Percentiles rank a stretch among this genome's conserved stretches.
Evolutionary conservation across 2,888 invertebrate genomes (phyloP).

Genomic region (Drosophila austrosaltans): DNA sequence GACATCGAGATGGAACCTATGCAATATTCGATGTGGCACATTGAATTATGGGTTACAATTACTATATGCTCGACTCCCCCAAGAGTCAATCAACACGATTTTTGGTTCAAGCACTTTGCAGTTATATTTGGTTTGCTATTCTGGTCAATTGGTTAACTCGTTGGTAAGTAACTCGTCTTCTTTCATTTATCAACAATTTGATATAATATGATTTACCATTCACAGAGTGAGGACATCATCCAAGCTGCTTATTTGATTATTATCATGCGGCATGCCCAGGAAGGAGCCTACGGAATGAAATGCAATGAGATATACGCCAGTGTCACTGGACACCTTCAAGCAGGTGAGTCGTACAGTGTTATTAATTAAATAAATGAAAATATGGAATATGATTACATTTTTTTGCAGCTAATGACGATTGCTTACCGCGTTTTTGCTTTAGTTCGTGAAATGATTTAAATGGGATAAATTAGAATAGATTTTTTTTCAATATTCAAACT

Average conservation of each 20-base stretch:
- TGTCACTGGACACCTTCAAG: slow-evolving; percentile 69
- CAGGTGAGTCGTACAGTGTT: slow-evolving; percentile 46
- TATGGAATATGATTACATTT: background rate
- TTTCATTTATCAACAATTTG: background rate
- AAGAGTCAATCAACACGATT: slow-evolving; percentile 52
- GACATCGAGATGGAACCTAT: slow-evolving; percentile 35
- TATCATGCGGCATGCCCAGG: slow-evolving; percentile 68
- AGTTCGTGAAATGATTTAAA: slow-evolving; percentile 54
- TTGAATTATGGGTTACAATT: slow-evolving; percentile 46
- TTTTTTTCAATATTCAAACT: slow-evolving; percentile 15
- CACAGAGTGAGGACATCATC: slow-evolving; percentile 64
- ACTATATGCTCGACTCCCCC: slow-evolving; percentile 27
- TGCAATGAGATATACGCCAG: slow-evolving; percentile 69
- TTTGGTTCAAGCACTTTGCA: slow-evolving; percentile 57
- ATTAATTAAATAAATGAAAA: too few relatives aligned
- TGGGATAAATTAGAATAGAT: background rate
- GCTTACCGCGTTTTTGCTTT: slow-evolving; percentile 68
- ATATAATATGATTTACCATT: background rate
- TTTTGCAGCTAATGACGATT: slow-evolving; percentile 59
- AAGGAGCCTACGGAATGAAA: slow-evolving; percentile 60
- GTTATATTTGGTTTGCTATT: slow-evolving; percentile 39
- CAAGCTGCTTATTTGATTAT: slow-evolving; percentile 63
- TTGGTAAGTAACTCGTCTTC: slow-evolving; percentile 33
- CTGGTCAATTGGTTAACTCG: slow-evolving; percentile 45
- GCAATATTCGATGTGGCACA: slow-evolving; percentile 21